Percentiles rank a stretch among this genome's conserved stretches.
Conservation (phyloP, 2,797 vertebrate species). For the Heterohyrax brucei region DNA sequence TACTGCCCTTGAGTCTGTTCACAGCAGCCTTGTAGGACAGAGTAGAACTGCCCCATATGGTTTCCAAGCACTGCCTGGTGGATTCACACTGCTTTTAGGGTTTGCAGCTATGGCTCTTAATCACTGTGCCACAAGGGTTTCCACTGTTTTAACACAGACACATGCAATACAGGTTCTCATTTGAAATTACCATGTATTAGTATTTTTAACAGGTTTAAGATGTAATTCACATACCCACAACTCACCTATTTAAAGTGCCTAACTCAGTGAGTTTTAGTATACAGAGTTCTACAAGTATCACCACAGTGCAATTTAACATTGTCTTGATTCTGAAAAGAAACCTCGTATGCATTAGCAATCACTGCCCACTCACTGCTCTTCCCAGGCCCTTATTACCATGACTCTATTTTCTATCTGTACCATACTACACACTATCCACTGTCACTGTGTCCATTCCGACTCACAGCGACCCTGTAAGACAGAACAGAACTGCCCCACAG, state of each 20-base stretch:
- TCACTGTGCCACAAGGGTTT: no score
- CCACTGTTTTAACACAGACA: neutral
- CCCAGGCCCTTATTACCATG: neutral
- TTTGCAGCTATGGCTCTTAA: no score
- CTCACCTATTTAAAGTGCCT: neutral
- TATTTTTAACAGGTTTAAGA: neutral
- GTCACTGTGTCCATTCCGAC: no score
- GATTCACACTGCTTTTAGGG: no score
- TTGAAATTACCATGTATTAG: neutral
- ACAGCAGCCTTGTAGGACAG: no score
- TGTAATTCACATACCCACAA: neutral
- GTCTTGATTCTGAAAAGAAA: neutral
- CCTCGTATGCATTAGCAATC: neutral
- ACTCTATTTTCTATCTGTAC: neutral
- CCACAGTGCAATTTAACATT: neutral
- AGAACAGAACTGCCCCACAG: no score
- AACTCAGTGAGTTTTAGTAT: neutral
- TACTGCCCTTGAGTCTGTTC: no score
- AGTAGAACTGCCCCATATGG: no score
- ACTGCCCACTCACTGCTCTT: neutral
- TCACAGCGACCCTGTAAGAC: no score
- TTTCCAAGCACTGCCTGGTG: no score
- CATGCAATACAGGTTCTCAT: neutral
- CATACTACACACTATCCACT: no score
- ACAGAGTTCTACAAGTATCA: neutral